Base-by-base conservation (phyloP, 2,888 invertebrate genomes). In the Apotomis betuletana region DNA sequence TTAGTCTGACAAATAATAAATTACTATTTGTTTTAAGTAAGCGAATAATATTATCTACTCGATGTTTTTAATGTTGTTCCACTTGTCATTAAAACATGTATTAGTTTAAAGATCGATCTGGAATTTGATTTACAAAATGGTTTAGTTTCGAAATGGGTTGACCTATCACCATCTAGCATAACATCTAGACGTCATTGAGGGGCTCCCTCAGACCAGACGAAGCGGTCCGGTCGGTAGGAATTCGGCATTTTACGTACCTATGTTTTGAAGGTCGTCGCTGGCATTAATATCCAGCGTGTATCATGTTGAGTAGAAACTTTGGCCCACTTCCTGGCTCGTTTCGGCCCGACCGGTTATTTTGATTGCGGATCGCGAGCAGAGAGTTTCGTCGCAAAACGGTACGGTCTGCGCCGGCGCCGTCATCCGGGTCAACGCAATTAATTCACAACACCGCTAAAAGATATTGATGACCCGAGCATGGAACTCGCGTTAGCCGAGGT, bases 361-460 rank as follows among this genome's bases (percentile, higher is more conserved):
- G 85, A 87, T 86, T 83, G 79, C 81, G 82, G 84, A 85, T 85
- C 80, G 78, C 81, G 77, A 80, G 82, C 80, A 79, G 82, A 83
- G 83, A 82, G 82, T 83, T 86, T 83, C 81, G 80, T 83, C 83
- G 82, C 84, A 75, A 82, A 86, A 84, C 82, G 77, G 80, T 81
- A 81, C 80, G 83, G 76, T 77, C 77, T 77, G 67, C 67, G 44
- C 67, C 67, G 73, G 67, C 67, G 44, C 67, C 67, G 73, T 83
- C 84, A 89, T 87, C 83, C 85, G 81, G 90, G 90, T 89, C 90
- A 87, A 81, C 80, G 78, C 82, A 84, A 89, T 89, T 84, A 83
- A 83, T 82, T 83, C 70, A 78, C 83, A 79, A 54, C 69, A 60
- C 69, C 67, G 72, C 69, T 62, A 70, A 69, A 69, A 69, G 52